Evolutionary conservation across 2,797 vertebrate species (phyloP).

Genomic region (Protonibea diacanthus): DNA sequence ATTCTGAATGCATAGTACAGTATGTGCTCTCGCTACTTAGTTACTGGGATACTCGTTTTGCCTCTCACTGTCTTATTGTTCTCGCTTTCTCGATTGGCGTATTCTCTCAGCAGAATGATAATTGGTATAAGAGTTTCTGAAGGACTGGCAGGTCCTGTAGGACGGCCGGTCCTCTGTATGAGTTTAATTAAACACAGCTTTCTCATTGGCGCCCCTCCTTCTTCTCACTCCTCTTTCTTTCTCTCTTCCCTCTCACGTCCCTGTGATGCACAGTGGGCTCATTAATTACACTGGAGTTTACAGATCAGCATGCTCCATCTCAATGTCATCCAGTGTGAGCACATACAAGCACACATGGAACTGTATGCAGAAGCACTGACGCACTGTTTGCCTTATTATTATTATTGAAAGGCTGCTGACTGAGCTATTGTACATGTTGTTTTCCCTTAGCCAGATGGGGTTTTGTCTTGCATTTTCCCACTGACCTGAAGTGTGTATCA

Average conservation of each 20-base stretch:
- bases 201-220: conserved; percentile 47
- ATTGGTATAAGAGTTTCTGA: conserved; percentile 55
- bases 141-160: conserved; percentile 53
- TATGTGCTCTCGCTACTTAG: background rate
- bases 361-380: conserved; percentile 2
- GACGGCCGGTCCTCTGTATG: conserved; percentile 62
- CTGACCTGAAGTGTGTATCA: conserved; percentile 43
- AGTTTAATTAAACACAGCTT: conserved; percentile 79
- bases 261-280: conserved; percentile 67
- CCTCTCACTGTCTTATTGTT: background rate
- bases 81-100: conserved; percentile 14
- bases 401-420: conserved; percentile 21
- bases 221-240: conserved; percentile 38
- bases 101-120: conserved; percentile 42
- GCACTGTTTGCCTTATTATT: conserved; percentile 24
- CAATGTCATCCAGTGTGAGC: conserved; percentile 48
- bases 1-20: background rate
- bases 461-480: conserved; percentile 14
- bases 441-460: conserved; percentile 15
- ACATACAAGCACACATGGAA: conserved; percentile 17
- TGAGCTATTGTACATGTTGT: background rate
- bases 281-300: conserved; percentile 76
- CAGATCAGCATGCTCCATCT: conserved; percentile 56
- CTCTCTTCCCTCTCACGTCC: conserved; percentile 49
- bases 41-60: background rate